Evolutionary conservation across 2,888 invertebrate genomes (phyloP).

Genomic region (Cyaniris semiargus): DNA sequence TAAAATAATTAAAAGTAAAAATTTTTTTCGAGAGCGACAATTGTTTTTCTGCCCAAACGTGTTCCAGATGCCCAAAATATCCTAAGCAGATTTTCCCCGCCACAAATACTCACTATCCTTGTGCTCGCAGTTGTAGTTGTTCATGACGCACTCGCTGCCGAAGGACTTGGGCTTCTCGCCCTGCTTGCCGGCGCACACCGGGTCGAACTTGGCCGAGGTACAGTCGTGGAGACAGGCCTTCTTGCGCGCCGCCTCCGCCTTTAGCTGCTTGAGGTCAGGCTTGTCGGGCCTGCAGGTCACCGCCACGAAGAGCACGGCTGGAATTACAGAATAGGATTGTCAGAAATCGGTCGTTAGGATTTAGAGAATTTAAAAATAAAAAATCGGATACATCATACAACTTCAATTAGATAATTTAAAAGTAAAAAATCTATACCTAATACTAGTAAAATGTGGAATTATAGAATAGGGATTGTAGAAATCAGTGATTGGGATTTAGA

Average conservation of each 20-base stretch:
- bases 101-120: constrained; percentile 70
- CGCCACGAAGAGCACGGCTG: constrained; percentile 66
- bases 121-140: constrained; percentile 84
- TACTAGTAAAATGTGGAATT: no score
- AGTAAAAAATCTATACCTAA: no score
- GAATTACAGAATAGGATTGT: constrained; percentile 41
- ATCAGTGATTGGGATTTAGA: no score
- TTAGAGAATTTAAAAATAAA: no score
- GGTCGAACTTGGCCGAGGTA: constrained; percentile 69
- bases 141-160: constrained; percentile 82
- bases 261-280: constrained; percentile 80
- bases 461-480: no score
- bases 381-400: no score
- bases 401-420: no score
- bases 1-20: no score
- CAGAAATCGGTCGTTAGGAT: background rate
- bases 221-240: constrained; percentile 81
- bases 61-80: no score
- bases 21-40: no score
- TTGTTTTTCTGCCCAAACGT: no score
- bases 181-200: constrained; percentile 83
- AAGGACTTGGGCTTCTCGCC: constrained; percentile 80
- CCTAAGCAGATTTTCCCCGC: no score
- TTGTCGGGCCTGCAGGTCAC: constrained; percentile 79
- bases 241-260: constrained; percentile 78